These are phyloP conservation scores for Propithecus deckenii DNA, from an alignment of 2,797 vertebrate genomes.

Conservation along the genomic window DNA sequence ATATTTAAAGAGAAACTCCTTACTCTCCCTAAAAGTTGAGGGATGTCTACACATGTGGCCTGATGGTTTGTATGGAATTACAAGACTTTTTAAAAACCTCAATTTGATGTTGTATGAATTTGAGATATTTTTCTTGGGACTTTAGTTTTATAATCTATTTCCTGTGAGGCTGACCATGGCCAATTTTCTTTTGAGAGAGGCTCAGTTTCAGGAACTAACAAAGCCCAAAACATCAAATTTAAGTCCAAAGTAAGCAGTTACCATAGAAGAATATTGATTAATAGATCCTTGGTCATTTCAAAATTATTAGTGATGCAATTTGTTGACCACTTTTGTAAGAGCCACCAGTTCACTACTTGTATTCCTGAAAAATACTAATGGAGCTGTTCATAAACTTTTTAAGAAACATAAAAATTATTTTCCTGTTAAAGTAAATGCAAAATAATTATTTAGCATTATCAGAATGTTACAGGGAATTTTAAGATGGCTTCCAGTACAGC, in stretches of 20 bases:
- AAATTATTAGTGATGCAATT: slow-evolving; percentile 43
- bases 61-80: slow-evolving; percentile 49
- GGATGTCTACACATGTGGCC: slow-evolving; percentile 31
- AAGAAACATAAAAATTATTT: slow-evolving; percentile 33
- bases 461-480: neutral
- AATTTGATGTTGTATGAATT: slow-evolving; percentile 70
- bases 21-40: slow-evolving; percentile 25
- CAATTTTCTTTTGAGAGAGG: slow-evolving; percentile 76
- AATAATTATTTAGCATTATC: slow-evolving; percentile 70
- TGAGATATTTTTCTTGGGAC: slow-evolving; percentile 82
- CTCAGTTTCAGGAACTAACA: slow-evolving; percentile 71
- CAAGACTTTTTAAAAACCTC: slow-evolving; percentile 70
- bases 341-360: neutral
- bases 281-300: slow-evolving; percentile 31
- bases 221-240: slow-evolving; percentile 67
- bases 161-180: slow-evolving; percentile 68
- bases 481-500: neutral
- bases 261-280: slow-evolving; percentile 73
- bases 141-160: slow-evolving; percentile 75
- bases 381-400: neutral
- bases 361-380: slow-evolving; percentile 31
- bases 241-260: slow-evolving; percentile 80
- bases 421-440: slow-evolving; percentile 61
- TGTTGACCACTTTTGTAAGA: neutral
- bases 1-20: slow-evolving; percentile 55